Evolutionary conservation across 2,113 vertebrate species (phyloP).

Genomic region (Orientallactaga bullata): DNA sequence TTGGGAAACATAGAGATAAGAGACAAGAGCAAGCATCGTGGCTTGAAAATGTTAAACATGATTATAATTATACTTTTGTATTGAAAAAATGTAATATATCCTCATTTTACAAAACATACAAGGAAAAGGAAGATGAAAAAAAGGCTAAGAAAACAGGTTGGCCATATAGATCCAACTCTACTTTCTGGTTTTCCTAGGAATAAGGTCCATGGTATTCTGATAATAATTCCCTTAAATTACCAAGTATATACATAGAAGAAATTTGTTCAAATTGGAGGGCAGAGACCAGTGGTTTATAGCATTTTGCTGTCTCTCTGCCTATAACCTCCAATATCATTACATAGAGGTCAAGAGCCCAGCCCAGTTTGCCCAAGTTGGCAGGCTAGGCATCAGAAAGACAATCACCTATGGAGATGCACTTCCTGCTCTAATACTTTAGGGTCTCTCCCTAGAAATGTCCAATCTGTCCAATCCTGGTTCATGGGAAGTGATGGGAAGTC

Average conservation of each 20-base stretch:
- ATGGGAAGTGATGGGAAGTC: not conserved
- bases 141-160: not conserved
- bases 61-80: conserved; percentile 34
- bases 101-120: not conserved
- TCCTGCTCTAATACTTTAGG: not conserved
- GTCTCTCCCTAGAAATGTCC: not conserved
- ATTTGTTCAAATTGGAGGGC: not conserved
- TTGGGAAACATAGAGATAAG: not conserved
- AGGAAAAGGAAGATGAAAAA: not conserved
- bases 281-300: not conserved
- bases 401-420: not conserved
- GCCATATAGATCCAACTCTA: not conserved
- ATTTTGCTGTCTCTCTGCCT: not conserved
- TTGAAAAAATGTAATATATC: not conserved
- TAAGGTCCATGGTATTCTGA: not conserved
- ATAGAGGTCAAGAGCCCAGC: not conserved
- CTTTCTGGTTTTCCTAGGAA: not conserved
- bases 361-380: not conserved
- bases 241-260: not conserved
- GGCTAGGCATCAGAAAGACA: not conserved
- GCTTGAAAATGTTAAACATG: not conserved
- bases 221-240: not conserved
- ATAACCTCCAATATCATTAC: not conserved
- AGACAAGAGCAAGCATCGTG: not conserved
- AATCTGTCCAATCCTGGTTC: not conserved